Base-by-base conservation (phyloP, 1,140 invertebrate genomes). In the Halesus radiatus region DNA sequence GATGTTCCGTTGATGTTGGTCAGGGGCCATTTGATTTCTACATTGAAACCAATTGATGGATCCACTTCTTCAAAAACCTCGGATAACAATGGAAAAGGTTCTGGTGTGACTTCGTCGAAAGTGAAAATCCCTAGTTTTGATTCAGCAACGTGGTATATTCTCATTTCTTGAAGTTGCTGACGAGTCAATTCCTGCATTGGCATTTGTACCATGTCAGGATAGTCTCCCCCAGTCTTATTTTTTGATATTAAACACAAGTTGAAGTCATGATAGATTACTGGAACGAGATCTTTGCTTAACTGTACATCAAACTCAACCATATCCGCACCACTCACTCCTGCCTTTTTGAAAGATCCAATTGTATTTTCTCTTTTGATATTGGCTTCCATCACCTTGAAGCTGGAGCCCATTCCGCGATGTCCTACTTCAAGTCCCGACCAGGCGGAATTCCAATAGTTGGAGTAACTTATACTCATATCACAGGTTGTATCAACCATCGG, bases 251-350 rank as follows among this genome's bases (percentile, higher is more conserved):
- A 96, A 84, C 94, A 96, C 52, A 98, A 96, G 89, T 96, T 93
- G 88, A 97, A 99, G 89, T 99, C 97, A 86, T 99, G 98, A 89
- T 98, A 99, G 72, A 99, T 94, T 32, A 99, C 96, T 22, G 98
- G 97, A 83, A 98, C 92, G 81, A 95, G 90, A 89, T 99, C 98
- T 90, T 98, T 98, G 81, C 96, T 97, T 23, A 99, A 89, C 87
- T 98, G 96, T 16, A 99, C 97, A 91, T 99, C 98, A 90, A 98
- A 98, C 88, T 99, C 98, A 26, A 99, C 95, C 89, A 97, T 94
- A 87, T 99, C 97, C 78, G 95, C 96, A 76, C 98, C 98, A 88
- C 95, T 95, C 80, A 93, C 92, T 45, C 94, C 95, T 37, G 98
- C 97, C 80, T 94, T 94, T 86, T 96, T 95, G 81, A 99, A 90